A percentile compares a stretch with the other conserved stretches of the same genome.
Evolutionary conservation across 2,797 vertebrate genomes (phyloP).

Genomic region (Artibeus jamaicensis): DNA sequence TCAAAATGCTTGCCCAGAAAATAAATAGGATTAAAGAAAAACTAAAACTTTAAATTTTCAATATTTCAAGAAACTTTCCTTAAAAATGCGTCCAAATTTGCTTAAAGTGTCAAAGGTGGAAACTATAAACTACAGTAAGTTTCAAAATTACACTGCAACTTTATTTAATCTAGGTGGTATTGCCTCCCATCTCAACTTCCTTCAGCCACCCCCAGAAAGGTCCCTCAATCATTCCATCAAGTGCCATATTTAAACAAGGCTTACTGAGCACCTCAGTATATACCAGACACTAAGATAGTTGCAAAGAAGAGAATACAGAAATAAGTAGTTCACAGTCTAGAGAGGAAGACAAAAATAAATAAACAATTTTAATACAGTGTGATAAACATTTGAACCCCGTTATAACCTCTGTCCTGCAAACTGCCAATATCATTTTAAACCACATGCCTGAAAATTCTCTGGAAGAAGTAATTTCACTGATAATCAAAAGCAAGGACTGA

Average conservation of each 20-base stretch:
- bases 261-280: not conserved
- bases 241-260: slow-evolving; percentile 29
- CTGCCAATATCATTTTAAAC: not conserved
- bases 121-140: not conserved
- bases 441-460: slow-evolving; percentile 31
- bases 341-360: slow-evolving; percentile 17
- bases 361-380: not conserved
- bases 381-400: slow-evolving; percentile 5
- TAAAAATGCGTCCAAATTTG: not conserved
- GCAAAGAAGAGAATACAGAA: not conserved
- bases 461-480: slow-evolving; percentile 35
- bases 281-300: not conserved
- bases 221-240: not conserved
- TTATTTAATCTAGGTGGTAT: slow-evolving; percentile 9
- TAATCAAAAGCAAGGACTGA: slow-evolving; percentile 23
- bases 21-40: not conserved
- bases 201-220: not conserved
- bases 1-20: slow-evolving; percentile 16
- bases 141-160: not conserved
- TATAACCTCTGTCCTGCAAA: not conserved
- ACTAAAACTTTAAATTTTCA: slow-evolving; percentile 23
- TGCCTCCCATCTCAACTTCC: slow-evolving; percentile 33
- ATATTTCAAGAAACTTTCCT: slow-evolving; percentile 39
- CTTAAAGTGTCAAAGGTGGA: not conserved
- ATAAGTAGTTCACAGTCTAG: not conserved